Percentiles rank a stretch among this genome's conserved stretches.
phyloP scores from a whole-genome alignment of 1,140 invertebrate species.

The Drosophila arawakana region DNA sequence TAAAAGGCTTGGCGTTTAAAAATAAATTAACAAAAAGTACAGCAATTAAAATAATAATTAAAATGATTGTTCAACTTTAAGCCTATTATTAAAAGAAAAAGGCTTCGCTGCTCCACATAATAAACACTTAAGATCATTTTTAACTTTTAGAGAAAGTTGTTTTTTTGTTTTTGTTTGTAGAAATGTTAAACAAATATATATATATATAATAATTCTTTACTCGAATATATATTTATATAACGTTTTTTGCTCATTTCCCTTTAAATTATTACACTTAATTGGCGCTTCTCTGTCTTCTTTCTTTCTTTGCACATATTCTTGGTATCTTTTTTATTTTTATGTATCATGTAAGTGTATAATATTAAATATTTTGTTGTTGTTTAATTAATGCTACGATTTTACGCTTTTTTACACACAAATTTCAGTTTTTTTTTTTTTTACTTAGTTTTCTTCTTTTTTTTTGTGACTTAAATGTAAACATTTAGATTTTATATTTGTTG shows the following conservation, averaged over 20 bases:
- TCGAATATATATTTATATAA: constrained; percentile 55
- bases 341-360: constrained; percentile 45
- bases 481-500: constrained; percentile 71
- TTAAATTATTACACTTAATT: constrained; percentile 69
- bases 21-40: constrained; percentile 76
- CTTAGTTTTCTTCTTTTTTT: constrained; percentile 43
- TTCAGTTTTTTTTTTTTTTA: constrained; percentile 65
- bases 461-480: constrained; percentile 74
- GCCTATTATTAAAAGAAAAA: constrained; percentile 31
- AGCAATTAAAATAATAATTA: constrained; percentile 56
- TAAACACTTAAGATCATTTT: constrained; percentile 33
- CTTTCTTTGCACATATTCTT: constrained; percentile 45
- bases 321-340: constrained; percentile 58
- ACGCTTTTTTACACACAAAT: constrained; percentile 80
- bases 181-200: constrained; percentile 28
- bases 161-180: constrained; percentile 2
- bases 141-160: constrained; percentile 23
- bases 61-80: constrained; percentile 26
- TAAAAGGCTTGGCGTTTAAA: constrained; percentile 66
- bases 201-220: constrained; percentile 56
- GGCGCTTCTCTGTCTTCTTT: constrained; percentile 49
- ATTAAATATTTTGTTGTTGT: constrained; percentile 42
- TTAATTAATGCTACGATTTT: constrained; percentile 71
- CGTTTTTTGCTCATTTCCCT: constrained; percentile 29
- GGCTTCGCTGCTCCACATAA: constrained; percentile 32